These are phyloP conservation scores for Zaprionus africanus DNA, from an alignment of 1,140 invertebrate species.

Conservation along the genomic window DNA sequence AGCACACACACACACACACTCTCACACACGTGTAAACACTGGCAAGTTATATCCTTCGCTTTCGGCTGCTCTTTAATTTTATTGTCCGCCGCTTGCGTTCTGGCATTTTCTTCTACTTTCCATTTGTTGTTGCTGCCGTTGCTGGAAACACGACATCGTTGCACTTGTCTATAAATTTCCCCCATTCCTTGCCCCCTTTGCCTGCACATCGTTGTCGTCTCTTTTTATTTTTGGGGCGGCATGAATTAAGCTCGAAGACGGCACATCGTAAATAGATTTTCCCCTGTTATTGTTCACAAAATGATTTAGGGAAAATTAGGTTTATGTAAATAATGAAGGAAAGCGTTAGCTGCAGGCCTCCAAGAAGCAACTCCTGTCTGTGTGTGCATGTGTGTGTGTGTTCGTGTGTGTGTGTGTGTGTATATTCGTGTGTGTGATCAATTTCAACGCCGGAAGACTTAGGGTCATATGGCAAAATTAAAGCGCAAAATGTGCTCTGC, in stretches of 20 bases:
- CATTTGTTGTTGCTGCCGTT: conserved; percentile 27
- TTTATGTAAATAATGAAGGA: conserved; percentile 82
- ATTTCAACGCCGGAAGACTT: conserved; percentile 59
- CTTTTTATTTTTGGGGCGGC: conserved; percentile 29
- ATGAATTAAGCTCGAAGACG: conserved; percentile 48
- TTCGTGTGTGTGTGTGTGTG: neutral
- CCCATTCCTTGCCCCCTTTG: conserved; percentile 29
- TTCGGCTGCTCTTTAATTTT: conserved; percentile 72
- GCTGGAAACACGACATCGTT: conserved; percentile 48
- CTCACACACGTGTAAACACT: conserved; percentile 17
- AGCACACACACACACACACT: conserved; percentile 23
- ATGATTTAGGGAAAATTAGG: conserved; percentile 83
- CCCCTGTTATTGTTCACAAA: conserved; percentile 79
- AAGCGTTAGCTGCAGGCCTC: conserved; percentile 60
- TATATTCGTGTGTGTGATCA: conserved; percentile 56
- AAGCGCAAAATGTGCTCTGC: conserved; percentile 31
- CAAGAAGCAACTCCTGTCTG: neutral
- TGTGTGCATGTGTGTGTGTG: neutral
- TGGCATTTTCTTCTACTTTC: conserved; percentile 31
- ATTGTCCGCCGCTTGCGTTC: conserved; percentile 69
- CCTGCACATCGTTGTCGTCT: conserved; percentile 41
- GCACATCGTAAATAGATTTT: conserved; percentile 76
- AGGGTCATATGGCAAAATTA: conserved; percentile 52
- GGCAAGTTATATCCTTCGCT: conserved; percentile 46
- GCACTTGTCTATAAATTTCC: conserved; percentile 71